Evolutionary conservation across 2,797 vertebrate genomes (phyloP).

Genomic region (Crocodylus rhombifer): DNA sequence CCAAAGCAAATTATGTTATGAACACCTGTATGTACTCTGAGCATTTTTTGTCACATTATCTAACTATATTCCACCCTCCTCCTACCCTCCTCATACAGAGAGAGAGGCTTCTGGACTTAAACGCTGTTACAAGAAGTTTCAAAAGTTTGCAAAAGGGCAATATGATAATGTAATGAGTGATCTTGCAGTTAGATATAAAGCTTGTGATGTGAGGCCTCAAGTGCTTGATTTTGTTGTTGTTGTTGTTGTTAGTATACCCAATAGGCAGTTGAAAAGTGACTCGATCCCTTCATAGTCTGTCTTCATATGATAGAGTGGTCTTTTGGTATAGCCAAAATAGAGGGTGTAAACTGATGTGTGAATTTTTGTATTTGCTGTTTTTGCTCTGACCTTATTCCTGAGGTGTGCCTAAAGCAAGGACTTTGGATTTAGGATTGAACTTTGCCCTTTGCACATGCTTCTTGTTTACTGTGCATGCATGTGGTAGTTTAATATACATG

Average conservation of each 20-base stretch:
- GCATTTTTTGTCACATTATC: neutral
- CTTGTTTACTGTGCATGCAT: accelerated
- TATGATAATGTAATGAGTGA: too few species aligned
- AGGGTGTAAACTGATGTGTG: slow-evolving; percentile 5
- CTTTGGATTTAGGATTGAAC: slow-evolving; percentile 29
- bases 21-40: neutral
- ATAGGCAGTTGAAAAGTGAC: too few species aligned
- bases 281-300: too few species aligned
- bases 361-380: slow-evolving; percentile 13
- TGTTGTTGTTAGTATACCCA: too few species aligned
- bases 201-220: too few species aligned
- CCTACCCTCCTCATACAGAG: neutral
- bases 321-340: slow-evolving; percentile 7
- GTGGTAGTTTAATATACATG: neutral
- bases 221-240: too few species aligned
- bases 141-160: too few species aligned
- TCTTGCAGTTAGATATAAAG: too few species aligned
- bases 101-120: neutral
- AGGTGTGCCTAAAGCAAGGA: neutral
- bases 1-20: accelerated
- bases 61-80: neutral
- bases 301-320: too few species aligned
- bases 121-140: too few species aligned
- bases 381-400: neutral
- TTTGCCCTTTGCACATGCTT: neutral